phyloP scores from a whole-genome alignment of 1,140 invertebrate genomes.

The Lepidotrigona ventralis region DNA sequence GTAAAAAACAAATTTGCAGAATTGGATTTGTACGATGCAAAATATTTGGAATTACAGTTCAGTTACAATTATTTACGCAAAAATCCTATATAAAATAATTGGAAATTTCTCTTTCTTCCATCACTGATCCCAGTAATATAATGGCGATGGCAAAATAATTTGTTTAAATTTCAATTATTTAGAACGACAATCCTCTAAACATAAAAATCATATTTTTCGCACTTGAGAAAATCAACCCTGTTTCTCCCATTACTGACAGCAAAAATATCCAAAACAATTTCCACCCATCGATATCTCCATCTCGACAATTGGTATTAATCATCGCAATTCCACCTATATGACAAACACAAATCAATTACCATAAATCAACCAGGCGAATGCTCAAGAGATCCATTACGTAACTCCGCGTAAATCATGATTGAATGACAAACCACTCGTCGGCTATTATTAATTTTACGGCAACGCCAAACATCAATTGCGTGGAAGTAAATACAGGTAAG shows the following conservation, averaged over 20 bases:
- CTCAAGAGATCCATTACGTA: neutral
- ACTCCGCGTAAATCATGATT: neutral
- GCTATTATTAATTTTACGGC: neutral
- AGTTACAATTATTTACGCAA: no score
- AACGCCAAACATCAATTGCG: neutral
- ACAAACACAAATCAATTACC: neutral
- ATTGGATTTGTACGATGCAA: no score
- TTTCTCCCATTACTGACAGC: neutral
- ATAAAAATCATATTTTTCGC: no score
- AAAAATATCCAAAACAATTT: neutral
- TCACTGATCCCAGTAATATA: no score
- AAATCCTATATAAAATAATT: no score
- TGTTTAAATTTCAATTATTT: no score
- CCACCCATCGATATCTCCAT: neutral
- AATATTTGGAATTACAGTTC: no score
- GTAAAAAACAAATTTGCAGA: neutral
- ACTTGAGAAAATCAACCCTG: neutral
- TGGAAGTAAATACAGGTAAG: neutral
- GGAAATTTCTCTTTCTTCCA: no score
- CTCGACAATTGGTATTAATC: neutral
- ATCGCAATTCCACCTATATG: no score
- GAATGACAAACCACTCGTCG: neutral
- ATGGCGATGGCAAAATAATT: no score
- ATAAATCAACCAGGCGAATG: constrained; percentile 1
- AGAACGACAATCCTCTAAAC: no score